Base-by-base conservation (phyloP, 2,113 vertebrate genomes). In the Albula goreensis region DNA sequence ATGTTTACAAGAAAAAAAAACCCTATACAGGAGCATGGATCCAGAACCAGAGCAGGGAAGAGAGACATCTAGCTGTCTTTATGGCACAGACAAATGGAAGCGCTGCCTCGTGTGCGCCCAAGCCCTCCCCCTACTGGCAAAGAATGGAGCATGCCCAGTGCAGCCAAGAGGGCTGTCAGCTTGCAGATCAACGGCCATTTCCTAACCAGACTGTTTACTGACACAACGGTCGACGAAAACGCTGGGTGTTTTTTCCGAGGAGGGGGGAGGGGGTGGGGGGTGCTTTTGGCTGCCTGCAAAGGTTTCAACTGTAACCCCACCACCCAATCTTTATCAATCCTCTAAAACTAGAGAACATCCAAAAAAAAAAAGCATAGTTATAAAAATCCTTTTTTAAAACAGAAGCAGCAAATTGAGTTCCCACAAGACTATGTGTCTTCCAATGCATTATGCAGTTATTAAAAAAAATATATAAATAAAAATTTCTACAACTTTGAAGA, bases 121-220 rank as follows among this genome's bases (percentile, higher is more conserved):
- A 88, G 90, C 87, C 90, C 94, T 95, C 96, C 95, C 96, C 96
- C 97, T 96, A 92, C 94, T 94, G 96, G 96, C 92, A 86, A 92
- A 89, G 90, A 92, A 88, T 90, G 91, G 95, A 95, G 94, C 90
- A 90, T 92, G 91, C 94, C 90, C 93, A 90, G 89, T 92, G 85
- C n/a, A 89, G 87, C 90, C 83, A 89, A 25, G 83, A 90, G 91
- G 89, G 90, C 93, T 83, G 90, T 41, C 31, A 41, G 31, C 90
- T 93, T 93, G 94, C 94, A 92, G 93, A 93, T 92, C 91, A 22
- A 93, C 95, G 94, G 96, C 96, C 96, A 97, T 96, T 96, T 97
- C 95, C 94, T 95, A 96, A 96, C 94, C 92, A 95, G 94, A 96
- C 93, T 97, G 95, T 96, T 96, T 96, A 96, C 96, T 94, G 94